A percentile compares a stretch with the other conserved stretches of the same genome.
These are phyloP conservation scores for Anguilla japonica DNA, from an alignment of 2,113 vertebrate species.

Conservation along the genomic window DNA sequence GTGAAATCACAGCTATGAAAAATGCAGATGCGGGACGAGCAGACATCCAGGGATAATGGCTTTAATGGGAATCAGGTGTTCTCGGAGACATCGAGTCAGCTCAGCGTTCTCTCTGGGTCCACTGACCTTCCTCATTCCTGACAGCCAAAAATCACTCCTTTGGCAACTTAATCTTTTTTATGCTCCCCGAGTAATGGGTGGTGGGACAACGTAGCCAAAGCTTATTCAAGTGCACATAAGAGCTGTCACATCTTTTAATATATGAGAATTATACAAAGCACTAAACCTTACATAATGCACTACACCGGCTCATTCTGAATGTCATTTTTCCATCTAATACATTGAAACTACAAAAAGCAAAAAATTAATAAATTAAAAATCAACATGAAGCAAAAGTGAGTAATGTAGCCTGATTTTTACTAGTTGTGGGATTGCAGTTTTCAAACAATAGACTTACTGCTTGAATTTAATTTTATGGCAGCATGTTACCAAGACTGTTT, in stretches of 20 bases:
- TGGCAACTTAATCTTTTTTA: slow-evolving; percentile 53
- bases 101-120: slow-evolving; percentile 51
- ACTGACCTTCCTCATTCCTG: slow-evolving; percentile 41
- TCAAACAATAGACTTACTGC: slow-evolving; percentile 36
- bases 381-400: slow-evolving; percentile 5
- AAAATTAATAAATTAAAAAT: slow-evolving; percentile 20
- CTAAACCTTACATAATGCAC: slow-evolving; percentile 44
- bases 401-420: slow-evolving; percentile 38
- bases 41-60: slow-evolving; percentile 56
- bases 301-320: slow-evolving; percentile 51
- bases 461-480: slow-evolving; percentile 40
- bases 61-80: slow-evolving; percentile 70
- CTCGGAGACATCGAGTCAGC: slow-evolving; percentile 51
- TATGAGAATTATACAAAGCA: slow-evolving; percentile 45
- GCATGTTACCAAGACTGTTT: slow-evolving; percentile 37
- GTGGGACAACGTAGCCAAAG: slow-evolving; percentile 44
- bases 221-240: slow-evolving; percentile 64
- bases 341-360: slow-evolving; percentile 52
- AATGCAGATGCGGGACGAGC: slow-evolving; percentile 47
- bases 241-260: slow-evolving; percentile 55
- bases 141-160: slow-evolving; percentile 49
- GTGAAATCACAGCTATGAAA: slow-evolving; percentile 52
- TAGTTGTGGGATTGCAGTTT: slow-evolving; percentile 33
- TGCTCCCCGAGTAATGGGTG: slow-evolving; percentile 32
- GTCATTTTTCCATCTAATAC: slow-evolving; percentile 46